Base-by-base conservation (phyloP, 1,140 invertebrate species). In the Drosophila dunni region DNA sequence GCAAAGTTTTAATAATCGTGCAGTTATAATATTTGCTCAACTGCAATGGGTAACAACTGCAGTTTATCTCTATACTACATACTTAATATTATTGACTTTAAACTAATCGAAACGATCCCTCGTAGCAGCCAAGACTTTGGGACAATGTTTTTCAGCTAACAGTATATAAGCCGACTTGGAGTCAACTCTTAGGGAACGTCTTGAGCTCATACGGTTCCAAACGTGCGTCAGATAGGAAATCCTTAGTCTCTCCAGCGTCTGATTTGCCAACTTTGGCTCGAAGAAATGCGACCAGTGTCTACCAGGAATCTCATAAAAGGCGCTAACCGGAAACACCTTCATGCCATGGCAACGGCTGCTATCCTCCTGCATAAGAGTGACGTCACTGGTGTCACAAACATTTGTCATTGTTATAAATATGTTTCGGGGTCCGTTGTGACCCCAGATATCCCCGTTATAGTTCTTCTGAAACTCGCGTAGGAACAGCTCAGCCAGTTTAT, bases 371-470 rank as follows among this genome's bases (percentile, higher is more conserved):
- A 56, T 56, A 7, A 42, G 11, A 6, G 5, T 42, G 11, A 56
- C 36, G n/a, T 56, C 17, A 20, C 24, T n/a, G 24, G 53, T 56
- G 7, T 13, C 34, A 9, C 53, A 56, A 11, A 56, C 10, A 3
- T 20, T 5, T 20, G 34, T 56, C 53, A 56, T 56, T 40, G 20
- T 6, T 3, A 0, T 20, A 7, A 56, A 24, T 11, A 56, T 40
- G 17, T 13, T 40, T 15, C 10, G 11, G 36, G 53, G 53, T 42
- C 53, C 53, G 24, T 56, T 56, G 53, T 56, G 10, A 1, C 36
- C 53, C 53, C 96, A 97, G 65, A 94, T 81, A 17, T 56, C 36
- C 1, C 53, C 53, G 11, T 38, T 42, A n/a, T 11, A 56, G n/a
- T 56, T 56, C 5, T 56, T 10, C 7, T 40, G 9, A 38, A 56